Evolutionary conservation across 53 echinoderm and acorn worm genomes (phyloP), one percentile per base, ranked within the genome.

Genomic region (Luidia sarsii): DNA sequence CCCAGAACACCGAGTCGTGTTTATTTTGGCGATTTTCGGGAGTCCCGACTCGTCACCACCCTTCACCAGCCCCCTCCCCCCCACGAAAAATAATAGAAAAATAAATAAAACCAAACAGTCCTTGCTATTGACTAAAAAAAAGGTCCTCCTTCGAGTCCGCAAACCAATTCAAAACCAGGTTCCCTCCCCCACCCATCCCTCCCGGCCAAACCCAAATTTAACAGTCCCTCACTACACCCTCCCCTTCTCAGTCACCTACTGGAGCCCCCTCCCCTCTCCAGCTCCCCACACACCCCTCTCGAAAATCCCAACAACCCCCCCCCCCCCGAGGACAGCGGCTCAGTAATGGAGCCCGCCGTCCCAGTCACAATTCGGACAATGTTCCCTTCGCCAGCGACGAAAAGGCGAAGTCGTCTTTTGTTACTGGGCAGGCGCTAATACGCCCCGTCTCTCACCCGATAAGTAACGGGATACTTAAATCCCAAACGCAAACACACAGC

Each of bases 401-500:
- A 61, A 60, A 45, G 77, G 48, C 28, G 31, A 30, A 19, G 45
- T 10, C 77, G 60, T 77, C 77, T 77, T 60, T 77, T 77, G 77
- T 77, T 77, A 77, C 77, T 60, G 48, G 45, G 41, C 39, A 31
- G 41, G 46, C 32, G 77, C 7, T 77, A 57, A 75, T 60, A 77
- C 20, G 16, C 77, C 33, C 23, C 61, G 46, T 43, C 55, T 56
- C 60, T 60, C 39, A 46, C 52, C 27, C 18, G 37, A 45, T 10
- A 46, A 0, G 77, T 45, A 77, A 77, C 77, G 61, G 30, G 46
- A 77, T 77, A 77, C 61, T 61, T 61, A 46, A 77, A 77, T 59
- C 77, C 30, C 30, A 77, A 77, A 77, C 30, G 77, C 77, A 77
- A 77, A 77, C 77, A 77, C 29, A n/a, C n/a, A n/a, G n/a, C n/a